Evolutionary conservation across 2,888 invertebrate genomes (phyloP), one percentile per base, ranked within the genome.

Genomic region (Agrotis segetum): DNA sequence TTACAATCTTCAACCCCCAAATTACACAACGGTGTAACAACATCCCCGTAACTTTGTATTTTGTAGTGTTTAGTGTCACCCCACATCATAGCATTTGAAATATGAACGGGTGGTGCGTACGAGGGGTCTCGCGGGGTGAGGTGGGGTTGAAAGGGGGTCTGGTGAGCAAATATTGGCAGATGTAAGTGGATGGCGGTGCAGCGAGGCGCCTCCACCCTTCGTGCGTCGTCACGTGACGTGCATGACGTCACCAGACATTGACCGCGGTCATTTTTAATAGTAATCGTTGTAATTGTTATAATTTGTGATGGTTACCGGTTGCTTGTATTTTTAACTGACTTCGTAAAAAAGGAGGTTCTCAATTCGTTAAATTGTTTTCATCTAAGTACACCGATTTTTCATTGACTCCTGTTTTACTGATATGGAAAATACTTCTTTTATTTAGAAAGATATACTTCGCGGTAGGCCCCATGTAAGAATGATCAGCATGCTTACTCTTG

Each of bases 151-250:
- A 17, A 44, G 93, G 92, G 91, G 92, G 75, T 81, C 67, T 53
- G 58, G 82, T 95, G 92, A 94, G 96, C 93, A 96, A 97, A 97
- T 97, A 97, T 97, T 97, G 96, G 97, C 96, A 94, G 96, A 96
- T 96, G 97, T 96, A 96, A 97, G 97, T 97, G 97, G 97, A 97
- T 97, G 97, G 96, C 88, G 90, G 92, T 92, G 94, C 94, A 93
- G 77, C 73, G 77, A 77, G 81, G 79, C 79, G 79, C 79, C 79
- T 73, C 80, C 79, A 79, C 79, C 79, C 79, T 73, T 73, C 55
- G 62, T 85, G 87, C 88, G 85, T 87, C 88, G 67, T 82, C 64
- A 81, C 87, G 88, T 90, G 85, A 89, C 89, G 55, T 11, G 56
- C 58, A 89, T 93, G 93, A 92, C 94, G 94, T 94, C 95, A 94